phyloP scores from a whole-genome alignment of 2,797 vertebrate genomes.

The Sphenopsis melanotis region DNA sequence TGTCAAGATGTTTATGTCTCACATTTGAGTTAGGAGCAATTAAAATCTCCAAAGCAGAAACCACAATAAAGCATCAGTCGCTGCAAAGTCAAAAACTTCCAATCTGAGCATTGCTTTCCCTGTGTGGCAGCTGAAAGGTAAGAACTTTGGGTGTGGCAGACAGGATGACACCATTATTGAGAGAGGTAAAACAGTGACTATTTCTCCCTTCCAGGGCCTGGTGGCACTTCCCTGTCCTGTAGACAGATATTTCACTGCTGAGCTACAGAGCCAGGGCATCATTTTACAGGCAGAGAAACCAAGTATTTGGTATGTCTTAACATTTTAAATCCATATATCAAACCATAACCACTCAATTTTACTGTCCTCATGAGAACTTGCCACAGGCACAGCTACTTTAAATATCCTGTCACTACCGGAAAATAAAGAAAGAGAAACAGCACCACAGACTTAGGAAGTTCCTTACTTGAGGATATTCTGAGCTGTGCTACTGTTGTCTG shows the following conservation, averaged over 20 bases:
- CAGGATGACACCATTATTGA: neutral
- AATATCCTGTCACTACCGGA: neutral
- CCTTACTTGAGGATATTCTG: neutral
- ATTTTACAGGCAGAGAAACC: neutral
- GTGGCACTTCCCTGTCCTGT: neutral
- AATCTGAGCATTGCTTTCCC: neutral
- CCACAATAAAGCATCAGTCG: neutral
- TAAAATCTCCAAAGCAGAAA: neutral
- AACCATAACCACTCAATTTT: neutral
- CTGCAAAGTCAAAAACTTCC: neutral
- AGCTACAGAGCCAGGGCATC: neutral
- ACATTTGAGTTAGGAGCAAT: neutral
- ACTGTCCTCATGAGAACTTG: neutral
- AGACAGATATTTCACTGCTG: neutral
- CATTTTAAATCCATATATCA: neutral
- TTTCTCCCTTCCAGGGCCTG: neutral
- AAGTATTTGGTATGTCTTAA: neutral
- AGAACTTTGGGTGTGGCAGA: neutral
- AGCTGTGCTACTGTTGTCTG: neutral
- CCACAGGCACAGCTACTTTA: neutral
- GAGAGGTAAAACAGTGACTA: neutral
- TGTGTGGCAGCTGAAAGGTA: neutral
- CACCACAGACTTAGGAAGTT: accelerated
- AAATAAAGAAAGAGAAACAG: neutral
- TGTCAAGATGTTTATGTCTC: neutral